Base-by-base conservation (phyloP, 2,797 vertebrate species). In the Microctenopoma stevenorrisi region DNA sequence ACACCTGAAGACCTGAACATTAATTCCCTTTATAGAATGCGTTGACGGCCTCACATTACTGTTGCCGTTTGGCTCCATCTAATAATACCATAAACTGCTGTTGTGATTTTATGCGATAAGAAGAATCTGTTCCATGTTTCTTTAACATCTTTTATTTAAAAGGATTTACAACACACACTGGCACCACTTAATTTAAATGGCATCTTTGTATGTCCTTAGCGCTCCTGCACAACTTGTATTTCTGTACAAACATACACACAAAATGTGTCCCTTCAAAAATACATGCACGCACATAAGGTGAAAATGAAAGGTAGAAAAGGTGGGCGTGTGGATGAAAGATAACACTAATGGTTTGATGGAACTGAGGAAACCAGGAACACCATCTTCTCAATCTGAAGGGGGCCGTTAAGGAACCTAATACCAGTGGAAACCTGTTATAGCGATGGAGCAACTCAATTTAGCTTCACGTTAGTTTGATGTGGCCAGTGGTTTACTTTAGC, bases 91-190 rank as follows among this genome's bases (percentile, higher is more conserved):
- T 55, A 44, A 72, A 68, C 53, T 50, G 48, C 33, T 42, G 10
- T 28, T 33, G 4, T 18, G 18, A 18, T 18, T 18, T 18, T 18
- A 66, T 4, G 1, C 18, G 56, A 42, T 15, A 66, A 35, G 0
- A 2, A 47, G 1, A 15, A 11, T 9, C 8, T 9, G 18, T 0
- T n/a, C 65, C 51, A 9, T 16, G 76, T 82, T 78, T 82, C 55
- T 64, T 68, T 43, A 88, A 77, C 68, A 76, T 78, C 56, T 18
- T 93, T 92, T 90, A 92, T 91, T 92, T 85, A 80, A 92, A 92
- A 89, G 70, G 66, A 86, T 90, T 88, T 88, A 87, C 82, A 90
- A 87, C 84, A 89, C 68, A 86, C 88, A 90, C 77, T 86, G 72
- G 74, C 67, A 84, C 59, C 76, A 84, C 69, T 86, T 86, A 70